Base-by-base conservation (phyloP, 2,113 vertebrate genomes). In the Callionymus lyra region DNA sequence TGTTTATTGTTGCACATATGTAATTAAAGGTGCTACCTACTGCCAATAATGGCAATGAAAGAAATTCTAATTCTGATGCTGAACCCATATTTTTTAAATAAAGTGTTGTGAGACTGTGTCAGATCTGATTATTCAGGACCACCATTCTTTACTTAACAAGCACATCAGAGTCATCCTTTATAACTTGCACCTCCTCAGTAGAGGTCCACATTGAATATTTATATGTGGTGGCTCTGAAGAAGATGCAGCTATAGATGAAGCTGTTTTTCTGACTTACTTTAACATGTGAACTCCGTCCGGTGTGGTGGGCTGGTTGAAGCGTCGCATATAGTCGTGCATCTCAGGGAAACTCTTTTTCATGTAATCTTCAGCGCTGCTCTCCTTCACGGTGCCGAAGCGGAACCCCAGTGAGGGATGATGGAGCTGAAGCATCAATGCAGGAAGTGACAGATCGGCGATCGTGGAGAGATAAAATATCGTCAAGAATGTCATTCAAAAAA, bases 351-450 rank as follows among this genome's bases (percentile, higher is more conserved):
- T 94, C 76, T 91, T 92, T 81, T 88, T 89, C 85, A 97, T 89
- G 83, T 94, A 97, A 52, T 92, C 90, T 72, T 97, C 91, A 0
- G 94, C 91, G 0, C 92, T 94, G 88, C 94, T 97, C 79, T 95
- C 94, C 81, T 91, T 86, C 53, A 97, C 92, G 0, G 94, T 97
- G 59, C 91, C 92, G 0, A 95, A 91, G 31, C 85, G 89, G 77
- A 97, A 94, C 12, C 90, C 91, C 63, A 85, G 76, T 13, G 92
- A 87, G 1, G 91, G 89, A 63, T 91, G 91, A 58, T 94, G 94
- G 61, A 97, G 87, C 94, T 97, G 65, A 16, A 51, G 76, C 11
- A 41, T 18, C 5, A 10, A 89, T 21, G 39, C 43, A 31, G 55
- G 33, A 38, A 42, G 41, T 5, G 12, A 12, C 2, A 13, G 6